phyloP scores from a whole-genome alignment of 2,888 invertebrate genomes.

The Trypoxylon attenuatum region DNA sequence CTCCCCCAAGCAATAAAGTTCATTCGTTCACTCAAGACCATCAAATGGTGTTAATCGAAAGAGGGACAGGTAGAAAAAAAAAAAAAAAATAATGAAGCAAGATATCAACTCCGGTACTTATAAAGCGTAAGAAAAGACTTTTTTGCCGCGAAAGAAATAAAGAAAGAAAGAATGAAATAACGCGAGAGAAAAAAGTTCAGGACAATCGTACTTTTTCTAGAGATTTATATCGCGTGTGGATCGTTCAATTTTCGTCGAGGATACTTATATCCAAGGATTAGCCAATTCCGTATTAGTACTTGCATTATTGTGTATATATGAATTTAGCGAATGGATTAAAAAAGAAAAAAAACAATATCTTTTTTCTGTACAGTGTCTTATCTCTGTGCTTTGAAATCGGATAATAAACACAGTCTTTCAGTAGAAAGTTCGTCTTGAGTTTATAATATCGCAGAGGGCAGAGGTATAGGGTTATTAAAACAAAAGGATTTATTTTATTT shows the following conservation, averaged over 20 bases:
- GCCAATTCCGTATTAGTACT: not conserved
- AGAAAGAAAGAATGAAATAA: no score
- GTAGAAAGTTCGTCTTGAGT: conserved; percentile 54
- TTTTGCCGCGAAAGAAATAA: not conserved
- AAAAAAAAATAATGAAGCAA: no score
- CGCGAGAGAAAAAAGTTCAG: conserved; percentile 20
- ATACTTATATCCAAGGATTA: no score
- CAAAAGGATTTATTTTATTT: conserved; percentile 71
- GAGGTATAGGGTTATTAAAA: conserved; percentile 61
- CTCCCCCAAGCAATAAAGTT: not conserved
- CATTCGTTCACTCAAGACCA: no score
- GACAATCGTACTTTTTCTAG: conserved; percentile 41
- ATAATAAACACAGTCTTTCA: conserved; percentile 63
- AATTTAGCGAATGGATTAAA: not conserved
- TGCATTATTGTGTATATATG: not conserved
- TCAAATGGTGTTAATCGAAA: no score
- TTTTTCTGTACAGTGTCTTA: conserved; percentile 15
- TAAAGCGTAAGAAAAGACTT: not conserved
- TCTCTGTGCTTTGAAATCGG: no score
- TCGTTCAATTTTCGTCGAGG: not conserved
- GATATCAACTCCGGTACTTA: conserved; percentile 1
- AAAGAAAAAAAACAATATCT: not conserved
- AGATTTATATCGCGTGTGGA: conserved; percentile 29
- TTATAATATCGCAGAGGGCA: conserved; percentile 55
- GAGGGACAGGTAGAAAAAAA: no score